Evolutionary conservation across 2,888 invertebrate genomes (phyloP).

Genomic region (Dendrolimus pini): DNA sequence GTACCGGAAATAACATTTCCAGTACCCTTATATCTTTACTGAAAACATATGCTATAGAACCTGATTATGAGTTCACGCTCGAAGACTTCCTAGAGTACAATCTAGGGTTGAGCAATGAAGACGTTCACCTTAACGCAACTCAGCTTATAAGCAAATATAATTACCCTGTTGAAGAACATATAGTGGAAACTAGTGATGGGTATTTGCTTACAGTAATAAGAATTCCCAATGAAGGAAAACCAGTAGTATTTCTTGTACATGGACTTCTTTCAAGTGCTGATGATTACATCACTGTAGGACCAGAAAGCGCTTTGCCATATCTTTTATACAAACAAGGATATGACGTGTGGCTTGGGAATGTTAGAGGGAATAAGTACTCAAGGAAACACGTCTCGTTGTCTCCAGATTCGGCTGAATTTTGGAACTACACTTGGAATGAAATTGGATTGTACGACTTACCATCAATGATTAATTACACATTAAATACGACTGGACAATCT

Average conservation of each 20-base stretch:
- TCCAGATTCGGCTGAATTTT: constrained; percentile 30
- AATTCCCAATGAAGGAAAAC: constrained; percentile 72
- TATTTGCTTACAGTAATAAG: constrained; percentile 84
- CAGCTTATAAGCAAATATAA: constrained; percentile 23
- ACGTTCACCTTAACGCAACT: constrained; percentile 16
- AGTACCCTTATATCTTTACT: too few relatives aligned
- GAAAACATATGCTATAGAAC: too few relatives aligned
- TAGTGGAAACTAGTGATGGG: constrained; percentile 81
- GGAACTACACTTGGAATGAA: constrained; percentile 82
- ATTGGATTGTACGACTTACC: constrained; percentile 84
- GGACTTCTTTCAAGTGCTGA: constrained; percentile 68
- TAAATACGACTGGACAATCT: constrained; percentile 57
- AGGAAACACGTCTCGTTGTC: constrained; percentile 32
- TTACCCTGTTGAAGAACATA: constrained; percentile 36
- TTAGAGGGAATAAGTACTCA: constrained; percentile 81
- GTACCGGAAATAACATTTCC: too few relatives aligned
- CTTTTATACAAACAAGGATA: constrained; percentile 80
- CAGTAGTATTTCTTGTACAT: constrained; percentile 84
- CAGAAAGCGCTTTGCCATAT: constrained; percentile 76
- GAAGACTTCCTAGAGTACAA: not conserved
- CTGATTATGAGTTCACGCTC: too few relatives aligned
- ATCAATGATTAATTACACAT: constrained; percentile 80
- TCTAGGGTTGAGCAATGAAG: constrained; percentile 12
- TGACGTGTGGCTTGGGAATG: constrained; percentile 91
- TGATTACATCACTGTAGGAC: constrained; percentile 70